Base-by-base conservation (phyloP, 2,113 vertebrate species). In the rat (Rattus norvegicus) region DNA sequence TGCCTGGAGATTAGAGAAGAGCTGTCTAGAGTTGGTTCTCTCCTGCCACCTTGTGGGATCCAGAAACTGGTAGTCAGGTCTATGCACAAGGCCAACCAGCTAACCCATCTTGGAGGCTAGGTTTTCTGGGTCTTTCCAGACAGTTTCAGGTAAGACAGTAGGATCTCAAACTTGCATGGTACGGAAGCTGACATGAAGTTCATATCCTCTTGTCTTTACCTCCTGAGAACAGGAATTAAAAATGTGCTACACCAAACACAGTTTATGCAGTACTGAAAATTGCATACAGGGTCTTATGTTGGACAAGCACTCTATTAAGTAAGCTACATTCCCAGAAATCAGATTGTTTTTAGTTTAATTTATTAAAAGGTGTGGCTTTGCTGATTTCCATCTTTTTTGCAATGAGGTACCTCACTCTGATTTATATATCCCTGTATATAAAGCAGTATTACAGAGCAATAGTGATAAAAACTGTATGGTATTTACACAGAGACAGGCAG, bases 21-120 rank as follows among this genome's bases (percentile, higher is more conserved):
- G 9, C 28, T 86, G 28, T 67, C 43, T 67, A 4, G 84, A 86
- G 84, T 69, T 67, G 17, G 84, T 49, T 86, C 84, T 67, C 84
- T 86, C 63, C 84, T 67, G 84, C 84, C 84, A 86, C 63, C 84
- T 86, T 86, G 84, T 86, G 84, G 84, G 84, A 67, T 69, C 84
- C 28, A 69, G 43, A 67, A 67, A 86, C 63, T 49, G 63, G 65
- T 33, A 8, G 17, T 24, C 17, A 49, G 43, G 84, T 49, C 61
- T 86, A 1, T 22, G 39, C 14, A 30, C 39, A 65, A 61, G 39
- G 26, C 59, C 59, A 84, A 43, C 22, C 4, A 49, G 28, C 17
- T 87, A 22, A 49, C 28, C 43, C 84, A 86, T 36, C 63, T 67
- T 49, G 28, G 33, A 52, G 84, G 63, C 43, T 47, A 49, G 17